These are phyloP conservation scores for Ictidomys tridecemlineatus DNA, from an alignment of 2,113 vertebrate genomes.

Conservation along the genomic window DNA sequence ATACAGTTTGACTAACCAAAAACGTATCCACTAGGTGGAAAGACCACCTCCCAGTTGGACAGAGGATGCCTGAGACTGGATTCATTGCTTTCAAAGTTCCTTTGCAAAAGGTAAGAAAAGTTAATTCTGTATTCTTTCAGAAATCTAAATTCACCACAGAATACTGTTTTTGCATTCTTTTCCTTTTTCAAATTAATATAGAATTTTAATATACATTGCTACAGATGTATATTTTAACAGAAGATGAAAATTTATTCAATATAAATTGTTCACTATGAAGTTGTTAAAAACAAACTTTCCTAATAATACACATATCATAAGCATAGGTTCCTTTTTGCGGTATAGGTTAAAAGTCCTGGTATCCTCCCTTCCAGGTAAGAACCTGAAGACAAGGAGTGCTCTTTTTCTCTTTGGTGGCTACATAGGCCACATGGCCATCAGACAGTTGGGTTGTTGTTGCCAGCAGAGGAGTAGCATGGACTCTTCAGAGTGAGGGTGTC, in stretches of 20 bases:
- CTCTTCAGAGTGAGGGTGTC: not conserved
- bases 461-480: not conserved
- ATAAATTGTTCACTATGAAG: not conserved
- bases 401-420: not conserved
- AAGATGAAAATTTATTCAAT: not conserved
- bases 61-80: too few relatives aligned
- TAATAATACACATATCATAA: not conserved
- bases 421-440: not conserved
- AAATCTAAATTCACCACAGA: too few relatives aligned
- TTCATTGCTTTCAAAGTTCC: too few relatives aligned
- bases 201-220: too few relatives aligned
- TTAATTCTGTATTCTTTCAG: too few relatives aligned
- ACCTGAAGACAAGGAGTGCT: not conserved
- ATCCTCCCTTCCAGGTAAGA: not conserved
- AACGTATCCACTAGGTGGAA: too few relatives aligned
- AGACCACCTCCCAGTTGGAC: too few relatives aligned
- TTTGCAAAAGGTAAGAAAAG: too few relatives aligned
- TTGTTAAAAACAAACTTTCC: not conserved
- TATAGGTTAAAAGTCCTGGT: not conserved
- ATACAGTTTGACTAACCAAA: conserved; percentile 19
- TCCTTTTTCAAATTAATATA: too few relatives aligned
- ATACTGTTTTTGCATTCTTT: too few relatives aligned
- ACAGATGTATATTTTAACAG: not conserved
- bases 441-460: not conserved
- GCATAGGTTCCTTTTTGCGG: not conserved